Base-by-base conservation (phyloP, 2,797 vertebrate genomes). In the Amblyopsis hoosieri region DNA sequence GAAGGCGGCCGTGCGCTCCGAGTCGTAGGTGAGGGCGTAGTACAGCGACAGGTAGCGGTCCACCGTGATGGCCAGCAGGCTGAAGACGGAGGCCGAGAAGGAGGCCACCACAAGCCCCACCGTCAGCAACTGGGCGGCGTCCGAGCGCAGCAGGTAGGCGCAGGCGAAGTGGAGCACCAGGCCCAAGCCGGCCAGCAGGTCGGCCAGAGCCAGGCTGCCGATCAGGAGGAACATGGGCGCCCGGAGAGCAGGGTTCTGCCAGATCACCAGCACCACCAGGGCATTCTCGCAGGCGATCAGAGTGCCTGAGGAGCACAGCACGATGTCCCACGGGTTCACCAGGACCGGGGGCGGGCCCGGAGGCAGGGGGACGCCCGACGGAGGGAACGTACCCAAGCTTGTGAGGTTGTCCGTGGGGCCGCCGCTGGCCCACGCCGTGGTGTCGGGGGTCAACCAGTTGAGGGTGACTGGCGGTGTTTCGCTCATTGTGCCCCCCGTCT, bases 41-140 rank as follows among this genome's bases (percentile, higher is more conserved):
- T 99, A 99, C 58, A 99, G 93, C 0, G 97, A 99, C 85, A 99
- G 93, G 92, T 99, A 99, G 76, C 98, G 96, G 90, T 99, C 98
- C 0, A 99, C 96, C 0, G 98, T 99, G 85, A 99, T 99, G 47
- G 97, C 97, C 91, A 99, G 84, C 91, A 99, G 85, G 89, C 97
- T 99, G 93, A 97, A 96, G 57, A 99, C 95, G 0, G 98, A 99
- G 67, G 98, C 98, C 0, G 96, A 98, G 92, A 99, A 99, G 69
- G 98, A 98, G 74, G 97, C 97, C 75, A 98, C 96, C 74, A 99
- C 96, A 86, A 99, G 90, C 66, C 97, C 97, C 47, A 97, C 91
- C 0, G 96, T 99, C 71, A 97, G 91, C 86, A 99, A 86, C 89
- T 97, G 96, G 47, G 96, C 96, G 10, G 96, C 93, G 79, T 99